These are phyloP conservation scores for Tinea semifulvella DNA, from an alignment of 2,888 invertebrate genomes.

Conservation along the genomic window DNA sequence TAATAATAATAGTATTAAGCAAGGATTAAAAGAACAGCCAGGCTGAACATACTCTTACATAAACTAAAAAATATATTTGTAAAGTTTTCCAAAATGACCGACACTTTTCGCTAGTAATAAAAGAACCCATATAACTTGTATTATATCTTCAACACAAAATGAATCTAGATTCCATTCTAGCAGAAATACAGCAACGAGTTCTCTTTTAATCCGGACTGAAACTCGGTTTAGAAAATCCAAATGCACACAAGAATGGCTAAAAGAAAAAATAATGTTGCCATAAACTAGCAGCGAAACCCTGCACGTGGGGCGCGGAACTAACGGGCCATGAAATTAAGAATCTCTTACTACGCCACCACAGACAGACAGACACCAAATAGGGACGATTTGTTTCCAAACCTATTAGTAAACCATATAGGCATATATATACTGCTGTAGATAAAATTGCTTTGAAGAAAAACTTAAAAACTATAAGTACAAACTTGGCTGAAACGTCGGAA, in stretches of 20 bases:
- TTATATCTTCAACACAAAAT: background rate
- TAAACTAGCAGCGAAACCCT: slow-evolving; percentile 13
- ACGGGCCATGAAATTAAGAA: slow-evolving; percentile 56
- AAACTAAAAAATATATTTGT: no score
- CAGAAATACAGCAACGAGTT: background rate
- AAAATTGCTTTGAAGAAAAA: no score
- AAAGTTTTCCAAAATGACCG: no score
- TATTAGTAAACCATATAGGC: slow-evolving; percentile 37
- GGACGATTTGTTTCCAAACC: slow-evolving; percentile 39
- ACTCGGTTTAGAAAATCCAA: slow-evolving; percentile 9
- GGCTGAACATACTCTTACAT: no score
- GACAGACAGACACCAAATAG: slow-evolving; percentile 47
- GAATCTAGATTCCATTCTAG: background rate
- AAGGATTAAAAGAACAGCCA: no score
- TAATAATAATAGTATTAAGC: no score
- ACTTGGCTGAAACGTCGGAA: no score
- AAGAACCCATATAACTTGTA: no score
- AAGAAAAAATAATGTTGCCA: slow-evolving; percentile 4
- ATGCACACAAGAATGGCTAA: slow-evolving; percentile 6
- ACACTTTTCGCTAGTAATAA: no score
- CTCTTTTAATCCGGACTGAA: slow-evolving; percentile 3
- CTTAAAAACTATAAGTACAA: no score
- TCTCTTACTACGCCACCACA: slow-evolving; percentile 31
- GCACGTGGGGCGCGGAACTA: slow-evolving; percentile 30
- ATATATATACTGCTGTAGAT: no score